A percentile compares a stretch with the other conserved stretches of the same genome.
phyloP scores from a whole-genome alignment of 2,888 invertebrate genomes.

The Osmoderma eremita region DNA sequence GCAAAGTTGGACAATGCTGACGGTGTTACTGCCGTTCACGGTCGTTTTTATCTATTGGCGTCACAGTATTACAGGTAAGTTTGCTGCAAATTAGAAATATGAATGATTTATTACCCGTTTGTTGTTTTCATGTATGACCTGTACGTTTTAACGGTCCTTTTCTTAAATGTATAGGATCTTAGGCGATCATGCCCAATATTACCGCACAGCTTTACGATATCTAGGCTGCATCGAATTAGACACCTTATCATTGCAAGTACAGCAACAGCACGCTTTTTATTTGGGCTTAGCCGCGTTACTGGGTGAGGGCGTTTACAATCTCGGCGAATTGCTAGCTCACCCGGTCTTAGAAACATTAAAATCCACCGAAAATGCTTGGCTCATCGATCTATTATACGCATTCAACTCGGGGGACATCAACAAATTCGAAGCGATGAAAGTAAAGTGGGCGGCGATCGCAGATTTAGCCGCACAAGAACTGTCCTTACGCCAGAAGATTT shows the following conservation, averaged over 20 bases:
- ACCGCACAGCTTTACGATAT: slow-evolving; percentile 90
- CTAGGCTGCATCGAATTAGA: slow-evolving; percentile 74
- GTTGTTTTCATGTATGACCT: too few relatives aligned
- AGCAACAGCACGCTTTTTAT: slow-evolving; percentile 86
- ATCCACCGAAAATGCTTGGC: slow-evolving; percentile 86
- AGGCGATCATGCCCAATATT: slow-evolving; percentile 94
- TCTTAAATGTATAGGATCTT: slow-evolving; percentile 73
- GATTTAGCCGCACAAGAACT: slow-evolving; percentile 85
- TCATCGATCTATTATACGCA: slow-evolving; percentile 83
- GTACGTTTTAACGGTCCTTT: too few relatives aligned
- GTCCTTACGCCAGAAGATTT: slow-evolving; percentile 90
- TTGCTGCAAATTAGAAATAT: neutral
- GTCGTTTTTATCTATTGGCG: slow-evolving; percentile 91
- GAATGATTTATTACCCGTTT: slow-evolving; percentile 6
- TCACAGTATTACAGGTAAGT: slow-evolving; percentile 85
- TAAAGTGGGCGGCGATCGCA: slow-evolving; percentile 81
- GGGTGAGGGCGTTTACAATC: slow-evolving; percentile 95
- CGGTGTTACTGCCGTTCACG: slow-evolving; percentile 93
- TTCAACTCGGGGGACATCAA: slow-evolving; percentile 87
- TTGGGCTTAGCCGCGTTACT: slow-evolving; percentile 93
- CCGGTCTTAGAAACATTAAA: slow-evolving; percentile 89
- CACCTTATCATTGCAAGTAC: slow-evolving; percentile 72
- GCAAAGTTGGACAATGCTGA: slow-evolving; percentile 87
- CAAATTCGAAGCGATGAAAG: slow-evolving; percentile 77
- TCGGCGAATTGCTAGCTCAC: slow-evolving; percentile 96